phyloP scores from a whole-genome alignment of 1,140 invertebrate genomes.

The Melitaea cinxia region DNA sequence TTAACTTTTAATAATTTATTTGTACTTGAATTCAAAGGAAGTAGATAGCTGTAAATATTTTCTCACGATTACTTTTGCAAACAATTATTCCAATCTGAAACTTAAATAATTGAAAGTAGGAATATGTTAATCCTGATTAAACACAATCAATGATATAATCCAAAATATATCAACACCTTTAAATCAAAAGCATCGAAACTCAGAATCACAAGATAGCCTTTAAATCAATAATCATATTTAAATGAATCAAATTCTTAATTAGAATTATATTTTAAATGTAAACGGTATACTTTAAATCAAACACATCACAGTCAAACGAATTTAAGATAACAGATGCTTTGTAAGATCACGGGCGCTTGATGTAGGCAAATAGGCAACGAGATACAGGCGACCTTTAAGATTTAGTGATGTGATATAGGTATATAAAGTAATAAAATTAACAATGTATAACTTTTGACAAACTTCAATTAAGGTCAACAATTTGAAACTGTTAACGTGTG shows the following conservation, averaged over 20 bases:
- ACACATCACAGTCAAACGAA: background rate
- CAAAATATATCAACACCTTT: background rate
- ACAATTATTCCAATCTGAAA: background rate
- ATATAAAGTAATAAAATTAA: background rate
- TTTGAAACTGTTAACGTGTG: background rate
- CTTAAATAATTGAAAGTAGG: no score
- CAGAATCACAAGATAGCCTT: background rate
- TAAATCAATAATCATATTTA: background rate
- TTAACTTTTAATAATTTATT: background rate
- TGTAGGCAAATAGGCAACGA: slow-evolving; percentile 24
- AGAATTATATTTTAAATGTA: background rate
- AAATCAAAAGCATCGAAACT: background rate
- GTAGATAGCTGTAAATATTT: background rate
- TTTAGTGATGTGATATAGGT: slow-evolving; percentile 12
- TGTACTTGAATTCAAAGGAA: background rate
- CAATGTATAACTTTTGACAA: background rate
- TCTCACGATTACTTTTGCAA: background rate
- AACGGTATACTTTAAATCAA: background rate
- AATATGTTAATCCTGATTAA: no score
- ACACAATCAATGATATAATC: no score
- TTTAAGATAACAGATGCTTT: slow-evolving; percentile 11
- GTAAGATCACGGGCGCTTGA: slow-evolving; percentile 24
- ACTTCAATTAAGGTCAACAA: background rate
- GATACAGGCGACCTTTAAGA: slow-evolving; percentile 14
- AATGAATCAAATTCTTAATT: background rate